These are phyloP conservation scores for Hydractinia echinata DNA, from an alignment of 30 jellyfish, hydroid and myxozoan genomes.

Conservation along the genomic window DNA sequence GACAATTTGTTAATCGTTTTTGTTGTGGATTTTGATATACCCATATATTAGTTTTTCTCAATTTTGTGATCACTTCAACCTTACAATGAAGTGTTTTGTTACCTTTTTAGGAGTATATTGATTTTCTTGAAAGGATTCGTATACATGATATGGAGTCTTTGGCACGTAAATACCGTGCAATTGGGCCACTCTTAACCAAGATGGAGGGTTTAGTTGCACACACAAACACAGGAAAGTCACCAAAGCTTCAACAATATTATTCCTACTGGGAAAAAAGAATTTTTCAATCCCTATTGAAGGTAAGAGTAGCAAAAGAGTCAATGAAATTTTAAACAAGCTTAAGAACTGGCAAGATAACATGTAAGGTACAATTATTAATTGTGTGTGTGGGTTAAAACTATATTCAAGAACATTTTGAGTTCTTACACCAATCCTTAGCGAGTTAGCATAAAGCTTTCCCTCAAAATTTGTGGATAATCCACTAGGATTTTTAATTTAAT, in stretches of 20 bases:
- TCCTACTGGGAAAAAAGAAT: conserved; percentile 81
- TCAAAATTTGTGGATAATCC: too few relatives aligned
- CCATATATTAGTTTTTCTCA: neutral
- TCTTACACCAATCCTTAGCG: neutral
- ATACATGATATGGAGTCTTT: conserved; percentile 73
- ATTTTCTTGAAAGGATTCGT: conserved; percentile 68
- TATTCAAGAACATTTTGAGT: neutral
- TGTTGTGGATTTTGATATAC: neutral
- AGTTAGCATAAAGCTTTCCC: too few relatives aligned
- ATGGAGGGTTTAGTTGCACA: conserved; percentile 95
- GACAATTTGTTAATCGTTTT: neutral
- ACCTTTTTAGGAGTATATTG: conserved; percentile 70
- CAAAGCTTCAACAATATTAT: conserved; percentile 65
- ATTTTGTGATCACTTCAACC: neutral
- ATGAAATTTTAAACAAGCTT: neutral
- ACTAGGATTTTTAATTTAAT: too few relatives aligned
- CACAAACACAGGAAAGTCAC: conserved; percentile 90
- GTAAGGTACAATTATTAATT: too few relatives aligned
- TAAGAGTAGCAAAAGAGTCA: neutral
- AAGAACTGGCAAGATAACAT: too few relatives aligned
- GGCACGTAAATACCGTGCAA: conserved; percentile 92
- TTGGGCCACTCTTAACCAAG: conserved; percentile 93
- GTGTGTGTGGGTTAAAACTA: neutral
- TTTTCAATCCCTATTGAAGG: conserved; percentile 84
- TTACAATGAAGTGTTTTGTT: neutral